Evolutionary conservation across 2,888 invertebrate species (phyloP), one percentile per base, ranked within the genome.

Genomic region (Rotaria macrura): DNA sequence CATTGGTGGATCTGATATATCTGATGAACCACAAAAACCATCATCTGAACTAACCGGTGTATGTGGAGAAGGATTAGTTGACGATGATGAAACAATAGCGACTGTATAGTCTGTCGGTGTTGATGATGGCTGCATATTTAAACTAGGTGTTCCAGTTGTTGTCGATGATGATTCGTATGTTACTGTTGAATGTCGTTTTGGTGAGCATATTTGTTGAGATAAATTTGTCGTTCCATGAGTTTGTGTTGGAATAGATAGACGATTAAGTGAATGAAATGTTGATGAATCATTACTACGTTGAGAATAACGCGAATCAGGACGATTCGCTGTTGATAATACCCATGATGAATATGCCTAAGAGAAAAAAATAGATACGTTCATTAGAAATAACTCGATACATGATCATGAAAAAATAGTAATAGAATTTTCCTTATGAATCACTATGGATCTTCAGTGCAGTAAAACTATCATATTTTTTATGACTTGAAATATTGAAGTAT

Each of bases 21-120:
- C 74, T 10, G 40, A 40, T 40, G 74, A 74, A 40, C 74, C 74
- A 74, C 74, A 74, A 40, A 74, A 74, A 40, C 74, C 74, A 74
- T 74, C 74, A 74, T 74, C 74, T 7, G 74, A 74, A 74, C 74
- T 74, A 40, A 43, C 74, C 23, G 40, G 74, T 20, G 74, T 74
- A 25, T 43, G 43, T 40, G 38, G 40, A 38, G 40, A 43, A 25
- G 40, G 20, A 25, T 74, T 38, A 7, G 38, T 52, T 52, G 52
- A 52, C 23, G 52, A 52, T 40, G 52, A 52, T 40, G 10, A 38
- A 40, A 74, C 74, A 40, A 74, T 25, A 9, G 74, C 74, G 9
- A 38, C 38, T 12, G 74, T 40, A 40, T 38, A 74, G 14, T 74
- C 40, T 17, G 29, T 12, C 17, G 65, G n/a, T 34, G 34, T 29